These are phyloP conservation scores for Diarsia rubi DNA, from an alignment of 2,888 invertebrate species.

Conservation along the genomic window DNA sequence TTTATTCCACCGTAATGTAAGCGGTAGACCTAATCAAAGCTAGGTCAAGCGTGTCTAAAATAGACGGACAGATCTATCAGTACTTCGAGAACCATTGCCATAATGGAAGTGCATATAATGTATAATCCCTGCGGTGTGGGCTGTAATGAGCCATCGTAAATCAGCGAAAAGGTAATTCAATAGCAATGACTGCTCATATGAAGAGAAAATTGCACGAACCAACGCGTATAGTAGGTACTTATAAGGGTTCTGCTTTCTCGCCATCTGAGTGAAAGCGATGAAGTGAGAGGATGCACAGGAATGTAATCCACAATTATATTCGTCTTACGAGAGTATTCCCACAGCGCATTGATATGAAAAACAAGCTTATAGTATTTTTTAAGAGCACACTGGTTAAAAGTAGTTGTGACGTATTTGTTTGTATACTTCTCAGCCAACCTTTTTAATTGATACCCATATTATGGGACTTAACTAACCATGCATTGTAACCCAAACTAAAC, in stretches of 20 bases:
- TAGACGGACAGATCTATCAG: constrained; percentile 61
- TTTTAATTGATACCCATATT: background rate
- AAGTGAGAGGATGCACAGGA: constrained; percentile 69
- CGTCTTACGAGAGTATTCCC: constrained; percentile 32
- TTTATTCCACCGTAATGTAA: constrained; percentile 70
- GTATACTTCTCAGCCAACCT: too few relatives aligned
- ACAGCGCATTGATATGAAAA: constrained; percentile 18
- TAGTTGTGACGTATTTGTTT: too few relatives aligned
- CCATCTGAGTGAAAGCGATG: constrained; percentile 70
- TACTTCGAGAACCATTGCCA: constrained; percentile 53
- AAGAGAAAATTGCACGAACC: constrained; percentile 62
- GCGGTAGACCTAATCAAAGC: constrained; percentile 59
- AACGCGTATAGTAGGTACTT: constrained; percentile 45
- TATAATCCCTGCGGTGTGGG: constrained; percentile 55
- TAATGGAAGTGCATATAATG: constrained; percentile 62
- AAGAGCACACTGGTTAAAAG: too few relatives aligned
- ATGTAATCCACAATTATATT: constrained; percentile 63
- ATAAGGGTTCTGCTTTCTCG: constrained; percentile 68
- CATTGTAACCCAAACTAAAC: too few relatives aligned
- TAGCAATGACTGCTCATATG: constrained; percentile 56
- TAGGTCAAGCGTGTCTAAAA: constrained; percentile 62
- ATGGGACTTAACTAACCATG: background rate
- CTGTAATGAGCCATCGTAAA: constrained; percentile 59
- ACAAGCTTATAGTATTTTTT: background rate
- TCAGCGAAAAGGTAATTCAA: constrained; percentile 60